Evolutionary conservation across 2,888 invertebrate species (phyloP).

Genomic region (Melitaea athalia): DNA sequence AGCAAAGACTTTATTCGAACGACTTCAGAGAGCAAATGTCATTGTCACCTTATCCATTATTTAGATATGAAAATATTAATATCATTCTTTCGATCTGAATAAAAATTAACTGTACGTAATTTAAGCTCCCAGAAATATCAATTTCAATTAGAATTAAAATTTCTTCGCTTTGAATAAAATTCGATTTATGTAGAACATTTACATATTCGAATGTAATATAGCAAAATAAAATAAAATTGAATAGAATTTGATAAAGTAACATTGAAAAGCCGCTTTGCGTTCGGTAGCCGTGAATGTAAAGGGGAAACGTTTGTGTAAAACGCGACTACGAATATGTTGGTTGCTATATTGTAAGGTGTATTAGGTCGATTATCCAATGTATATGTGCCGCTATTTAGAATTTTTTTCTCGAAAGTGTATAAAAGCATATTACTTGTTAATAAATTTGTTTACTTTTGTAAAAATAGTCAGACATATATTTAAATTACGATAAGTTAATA

Average conservation of each 20-base stretch:
- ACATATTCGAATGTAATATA: conserved; percentile 20
- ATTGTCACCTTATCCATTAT: no score
- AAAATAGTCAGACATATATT: no score
- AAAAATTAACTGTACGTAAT: background rate
- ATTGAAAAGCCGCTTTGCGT: conserved; percentile 40
- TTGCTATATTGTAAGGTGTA: conserved; percentile 41
- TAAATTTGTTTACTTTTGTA: background rate
- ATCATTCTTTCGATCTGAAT: background rate
- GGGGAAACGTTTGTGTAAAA: conserved; percentile 36
- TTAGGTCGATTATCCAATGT: conserved; percentile 23
- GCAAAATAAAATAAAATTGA: conserved; percentile 41
- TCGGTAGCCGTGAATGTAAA: conserved; percentile 35
- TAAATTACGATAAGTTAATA: no score
- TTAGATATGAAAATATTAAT: no score
- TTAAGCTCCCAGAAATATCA: background rate
- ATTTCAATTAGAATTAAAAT: conserved; percentile 1
- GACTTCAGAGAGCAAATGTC: no score
- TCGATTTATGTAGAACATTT: conserved; percentile 1
- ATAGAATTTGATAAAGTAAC: conserved; percentile 41
- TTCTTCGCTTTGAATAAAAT: background rate
- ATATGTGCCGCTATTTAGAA: background rate
- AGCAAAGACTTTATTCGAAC: no score
- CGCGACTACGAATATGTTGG: conserved; percentile 25
- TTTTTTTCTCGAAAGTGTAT: background rate
- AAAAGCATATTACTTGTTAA: background rate